Conservation (phyloP, 2,888 invertebrate genomes). For the Rotaria macrura region DNA sequence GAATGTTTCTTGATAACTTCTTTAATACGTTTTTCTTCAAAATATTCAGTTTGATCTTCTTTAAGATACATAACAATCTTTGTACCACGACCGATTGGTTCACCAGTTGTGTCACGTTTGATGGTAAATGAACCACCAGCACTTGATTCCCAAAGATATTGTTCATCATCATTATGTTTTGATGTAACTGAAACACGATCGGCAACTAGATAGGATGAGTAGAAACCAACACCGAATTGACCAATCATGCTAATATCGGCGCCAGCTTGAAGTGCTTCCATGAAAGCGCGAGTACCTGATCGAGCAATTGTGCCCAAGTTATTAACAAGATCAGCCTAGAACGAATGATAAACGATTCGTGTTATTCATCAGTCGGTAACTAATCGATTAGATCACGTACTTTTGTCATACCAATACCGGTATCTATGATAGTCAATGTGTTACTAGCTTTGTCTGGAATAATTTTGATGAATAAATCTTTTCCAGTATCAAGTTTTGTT, state of each 20-base stretch:
- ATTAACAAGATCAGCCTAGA: slow-evolving; percentile 75
- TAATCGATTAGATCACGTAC: slow-evolving; percentile 42
- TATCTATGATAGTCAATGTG: slow-evolving; percentile 86
- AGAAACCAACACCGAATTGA: slow-evolving; percentile 99
- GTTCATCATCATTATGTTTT: slow-evolving; percentile 94
- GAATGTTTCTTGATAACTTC: slow-evolving; percentile 97
- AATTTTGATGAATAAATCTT: slow-evolving; percentile 87
- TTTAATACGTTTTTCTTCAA: slow-evolving; percentile 86
- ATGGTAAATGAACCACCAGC: slow-evolving; percentile 97
- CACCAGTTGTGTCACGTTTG: slow-evolving; percentile 58
- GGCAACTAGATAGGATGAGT: slow-evolving; percentile 90
- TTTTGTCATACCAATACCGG: slow-evolving; percentile 93
- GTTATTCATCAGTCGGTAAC: too few relatives aligned
- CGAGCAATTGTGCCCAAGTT: slow-evolving; percentile 75
- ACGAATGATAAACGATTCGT: too few relatives aligned
- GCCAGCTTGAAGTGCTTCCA: slow-evolving; percentile 91
- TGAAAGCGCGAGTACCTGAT: slow-evolving; percentile 99
- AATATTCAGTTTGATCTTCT: slow-evolving; percentile 84
- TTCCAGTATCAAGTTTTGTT: slow-evolving; percentile 76
- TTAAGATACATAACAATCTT: slow-evolving; percentile 85
- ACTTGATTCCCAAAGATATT: slow-evolving; percentile 92
- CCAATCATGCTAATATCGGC: slow-evolving; percentile 99
- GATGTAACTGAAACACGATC: slow-evolving; percentile 82
- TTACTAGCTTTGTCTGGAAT: slow-evolving; percentile 88
- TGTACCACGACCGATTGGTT: slow-evolving; percentile 63